phyloP scores from a whole-genome alignment of 2,888 invertebrate species.

The Drosophila greeni region DNA sequence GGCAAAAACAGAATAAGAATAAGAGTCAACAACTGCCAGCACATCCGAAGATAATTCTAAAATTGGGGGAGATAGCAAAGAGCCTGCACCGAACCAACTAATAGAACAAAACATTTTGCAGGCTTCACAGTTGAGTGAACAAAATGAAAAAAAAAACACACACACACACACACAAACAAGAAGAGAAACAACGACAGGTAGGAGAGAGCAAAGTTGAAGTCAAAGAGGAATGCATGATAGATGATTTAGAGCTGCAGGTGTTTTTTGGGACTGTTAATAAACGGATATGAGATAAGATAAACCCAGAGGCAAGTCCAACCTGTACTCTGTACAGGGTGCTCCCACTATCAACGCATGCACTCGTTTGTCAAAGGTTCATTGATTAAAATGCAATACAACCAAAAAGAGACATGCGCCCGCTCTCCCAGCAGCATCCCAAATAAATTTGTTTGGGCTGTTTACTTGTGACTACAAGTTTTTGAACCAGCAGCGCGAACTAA shows the following conservation, averaged over 20 bases:
- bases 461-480: background rate
- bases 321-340: conserved; percentile 13
- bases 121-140: conserved; percentile 65
- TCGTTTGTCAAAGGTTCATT: conserved; percentile 23
- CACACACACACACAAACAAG: no score
- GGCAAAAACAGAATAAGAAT: conserved; percentile 37
- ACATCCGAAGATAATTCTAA: conserved; percentile 66
- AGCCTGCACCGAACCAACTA: conserved; percentile 18
- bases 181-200: conserved; percentile 5
- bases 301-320: conserved; percentile 1
- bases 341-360: background rate
- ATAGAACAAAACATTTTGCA: conserved; percentile 51
- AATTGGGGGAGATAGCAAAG: conserved; percentile 43
- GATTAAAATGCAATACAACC: conserved; percentile 32
- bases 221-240: conserved; percentile 20
- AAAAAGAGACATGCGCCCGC: conserved; percentile 3
- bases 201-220: conserved; percentile 2
- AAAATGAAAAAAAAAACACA: conserved; percentile 10
- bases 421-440: conserved; percentile 2
- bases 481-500: no score
- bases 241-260: conserved; percentile 29
- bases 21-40: conserved; percentile 51
- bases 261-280: conserved; percentile 12
- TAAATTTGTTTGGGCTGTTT: background rate
- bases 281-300: conserved; percentile 23